Evolutionary conservation across 2,797 vertebrate species (phyloP), one percentile per base, ranked within the genome.

Genomic region (Acomys russatus): DNA sequence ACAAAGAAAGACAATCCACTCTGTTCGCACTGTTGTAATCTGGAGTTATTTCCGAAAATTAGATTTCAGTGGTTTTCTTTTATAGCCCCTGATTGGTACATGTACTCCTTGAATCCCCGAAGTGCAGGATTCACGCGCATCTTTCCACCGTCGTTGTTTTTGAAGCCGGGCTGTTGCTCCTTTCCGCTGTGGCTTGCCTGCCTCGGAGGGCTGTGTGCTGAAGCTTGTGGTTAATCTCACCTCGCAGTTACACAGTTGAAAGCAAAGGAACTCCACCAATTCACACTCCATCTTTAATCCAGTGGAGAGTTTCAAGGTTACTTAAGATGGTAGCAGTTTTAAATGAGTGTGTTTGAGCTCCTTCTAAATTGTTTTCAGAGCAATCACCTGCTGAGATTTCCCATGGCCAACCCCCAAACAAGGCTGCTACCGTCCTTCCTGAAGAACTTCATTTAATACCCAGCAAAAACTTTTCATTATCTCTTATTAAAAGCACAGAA

Each of bases 151-250:
- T 64, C 49, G 28, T 66, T 94, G 86, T 92, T 92, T 94, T 92
- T 96, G 51, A 93, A 90, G 66, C 92, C 78, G 56, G 66, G 38
- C 88, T 94, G 88, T 88, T 68, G 71, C 84, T 74, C 23, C 68
- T 78, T 91, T 85, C n/a, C 83, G 10, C 38, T 91, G 95, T 97
- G 96, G 91, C 92, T 95, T 90, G 95, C 82, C 85, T 77, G 1
- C 95, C 94, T 95, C 85, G 97, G 92, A 96, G 88, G 91, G 93
- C 63, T 92, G 73, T 70, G 77, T 92, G 89, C 86, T 78, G 77
- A 92, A 92, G 49, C 73, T 92, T 91, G 97, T 93, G 94, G 86
- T 96, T 97, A 88, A 84, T 92, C 74, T 96, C 85, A 79, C 77
- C 59, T 97, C 73, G 54, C 84, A 78, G 86, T 93, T 91, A 61